A percentile compares a stretch with the other conserved stretches of the same genome.
Conservation (phyloP, 2,797 vertebrate species). For the Sebastes diaconus region DNA sequence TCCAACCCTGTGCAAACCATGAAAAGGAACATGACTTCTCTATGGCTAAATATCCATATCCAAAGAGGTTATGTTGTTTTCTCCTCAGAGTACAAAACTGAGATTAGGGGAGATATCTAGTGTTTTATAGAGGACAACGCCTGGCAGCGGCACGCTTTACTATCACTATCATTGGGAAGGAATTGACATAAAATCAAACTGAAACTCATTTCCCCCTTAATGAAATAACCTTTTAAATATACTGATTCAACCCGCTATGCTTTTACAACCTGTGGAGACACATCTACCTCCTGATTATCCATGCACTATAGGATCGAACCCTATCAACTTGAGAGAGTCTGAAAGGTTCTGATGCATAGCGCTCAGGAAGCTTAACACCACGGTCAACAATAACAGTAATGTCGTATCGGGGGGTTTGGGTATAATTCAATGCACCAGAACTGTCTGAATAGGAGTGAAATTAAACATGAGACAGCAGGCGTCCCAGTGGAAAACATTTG, state of each 20-base stretch:
- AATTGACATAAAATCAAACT: slow-evolving; percentile 12
- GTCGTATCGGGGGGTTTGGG: background rate
- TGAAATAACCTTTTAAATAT: slow-evolving; percentile 41
- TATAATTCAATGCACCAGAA: background rate
- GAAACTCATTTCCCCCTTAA: background rate
- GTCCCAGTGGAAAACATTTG: background rate
- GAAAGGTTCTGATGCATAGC: background rate
- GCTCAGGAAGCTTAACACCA: background rate
- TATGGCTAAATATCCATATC: background rate
- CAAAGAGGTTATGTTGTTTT: background rate
- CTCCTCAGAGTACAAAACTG: background rate
- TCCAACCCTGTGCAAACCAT: slow-evolving; percentile 32
- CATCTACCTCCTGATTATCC: slow-evolving; percentile 8
- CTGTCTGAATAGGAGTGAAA: background rate
- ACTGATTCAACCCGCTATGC: slow-evolving; percentile 9
- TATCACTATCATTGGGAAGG: background rate
- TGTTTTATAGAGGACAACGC: slow-evolving; percentile 18
- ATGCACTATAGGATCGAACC: background rate
- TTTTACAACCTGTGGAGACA: slow-evolving; percentile 11
- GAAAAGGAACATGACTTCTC: slow-evolving; percentile 14
- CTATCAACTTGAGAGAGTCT: background rate
- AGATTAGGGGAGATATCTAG: slow-evolving; percentile 1
- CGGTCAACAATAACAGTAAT: background rate
- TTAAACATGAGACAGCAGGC: background rate
- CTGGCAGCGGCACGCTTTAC: slow-evolving; percentile 1